A percentile compares a stretch with the other conserved stretches of the same genome.
Evolutionary conservation across 1,140 invertebrate genomes (phyloP).

Genomic region (Trichonephila clavata): DNA sequence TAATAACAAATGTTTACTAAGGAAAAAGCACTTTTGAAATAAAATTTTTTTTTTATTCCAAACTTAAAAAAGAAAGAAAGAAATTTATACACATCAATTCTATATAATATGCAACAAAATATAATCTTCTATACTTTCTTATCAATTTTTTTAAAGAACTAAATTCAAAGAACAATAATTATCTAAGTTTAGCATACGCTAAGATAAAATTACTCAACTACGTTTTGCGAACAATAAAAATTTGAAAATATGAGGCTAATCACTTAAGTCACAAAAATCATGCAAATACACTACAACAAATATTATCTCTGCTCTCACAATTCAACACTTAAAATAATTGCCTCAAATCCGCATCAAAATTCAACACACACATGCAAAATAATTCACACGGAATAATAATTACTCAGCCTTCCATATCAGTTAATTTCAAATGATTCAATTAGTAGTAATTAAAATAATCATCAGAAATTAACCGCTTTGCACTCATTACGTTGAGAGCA

Average conservation of each 20-base stretch:
- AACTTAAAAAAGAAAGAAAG: too few species aligned
- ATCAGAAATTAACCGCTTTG: background rate
- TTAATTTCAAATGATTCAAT: constrained; percentile 42
- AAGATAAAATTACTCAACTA: too few species aligned
- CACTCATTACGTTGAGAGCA: background rate
- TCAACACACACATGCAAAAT: background rate
- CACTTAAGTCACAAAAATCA: background rate
- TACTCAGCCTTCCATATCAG: background rate
- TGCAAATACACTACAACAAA: background rate
- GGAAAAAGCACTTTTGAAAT: too few species aligned
- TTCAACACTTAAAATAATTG: background rate
- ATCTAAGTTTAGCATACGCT: too few species aligned
- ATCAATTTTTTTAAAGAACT: too few species aligned
- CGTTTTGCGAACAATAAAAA: too few species aligned
- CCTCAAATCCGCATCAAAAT: background rate
- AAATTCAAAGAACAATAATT: too few species aligned
- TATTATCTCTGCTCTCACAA: background rate
- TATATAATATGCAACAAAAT: too few species aligned
- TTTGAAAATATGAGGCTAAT: background rate
- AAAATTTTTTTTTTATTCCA: too few species aligned
- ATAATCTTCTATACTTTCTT: too few species aligned
- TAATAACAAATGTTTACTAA: too few species aligned
- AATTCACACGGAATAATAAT: background rate
- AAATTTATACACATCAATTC: too few species aligned
- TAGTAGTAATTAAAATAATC: constrained; percentile 43